Conservation (phyloP, 2,113 vertebrate genomes). For the Chloroceryle aenea region DNA sequence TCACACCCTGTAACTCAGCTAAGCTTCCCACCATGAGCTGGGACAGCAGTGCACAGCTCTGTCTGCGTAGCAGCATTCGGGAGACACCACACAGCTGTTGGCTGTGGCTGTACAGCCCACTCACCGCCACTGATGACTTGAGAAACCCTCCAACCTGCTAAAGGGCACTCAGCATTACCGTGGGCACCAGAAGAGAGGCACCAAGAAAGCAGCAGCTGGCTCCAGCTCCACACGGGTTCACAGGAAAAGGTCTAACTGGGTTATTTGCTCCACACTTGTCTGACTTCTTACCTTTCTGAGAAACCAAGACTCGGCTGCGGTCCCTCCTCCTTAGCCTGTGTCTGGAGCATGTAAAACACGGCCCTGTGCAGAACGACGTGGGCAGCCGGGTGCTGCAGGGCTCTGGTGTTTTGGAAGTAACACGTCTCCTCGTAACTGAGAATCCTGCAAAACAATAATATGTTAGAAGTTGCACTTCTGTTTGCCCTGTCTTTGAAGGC, state of each 20-base stretch:
- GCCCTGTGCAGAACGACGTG: accelerated
- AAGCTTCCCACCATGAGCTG: neutral
- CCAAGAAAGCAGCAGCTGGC: neutral
- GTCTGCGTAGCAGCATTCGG: accelerated
- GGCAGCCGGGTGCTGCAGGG: neutral
- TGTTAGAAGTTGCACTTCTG: neutral
- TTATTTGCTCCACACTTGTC: neutral
- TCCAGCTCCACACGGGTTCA: neutral
- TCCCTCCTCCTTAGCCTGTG: neutral
- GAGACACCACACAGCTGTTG: no score
- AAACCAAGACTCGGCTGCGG: neutral
- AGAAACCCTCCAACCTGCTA: neutral
- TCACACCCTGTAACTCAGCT: neutral
- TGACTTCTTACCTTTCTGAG: neutral
- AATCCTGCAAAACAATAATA: neutral
- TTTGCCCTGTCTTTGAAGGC: neutral
- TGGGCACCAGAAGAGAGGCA: neutral
- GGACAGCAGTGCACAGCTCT: neutral
- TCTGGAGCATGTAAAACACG: accelerated
- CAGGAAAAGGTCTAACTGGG: neutral
- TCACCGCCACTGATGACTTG: neutral
- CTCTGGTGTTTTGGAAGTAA: neutral
- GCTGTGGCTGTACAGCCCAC: neutral
- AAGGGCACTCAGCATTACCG: neutral
- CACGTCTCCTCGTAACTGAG: accelerated